These are phyloP conservation scores for Keiferia lycopersicella DNA, from an alignment of 2,888 invertebrate species.

Conservation along the genomic window DNA sequence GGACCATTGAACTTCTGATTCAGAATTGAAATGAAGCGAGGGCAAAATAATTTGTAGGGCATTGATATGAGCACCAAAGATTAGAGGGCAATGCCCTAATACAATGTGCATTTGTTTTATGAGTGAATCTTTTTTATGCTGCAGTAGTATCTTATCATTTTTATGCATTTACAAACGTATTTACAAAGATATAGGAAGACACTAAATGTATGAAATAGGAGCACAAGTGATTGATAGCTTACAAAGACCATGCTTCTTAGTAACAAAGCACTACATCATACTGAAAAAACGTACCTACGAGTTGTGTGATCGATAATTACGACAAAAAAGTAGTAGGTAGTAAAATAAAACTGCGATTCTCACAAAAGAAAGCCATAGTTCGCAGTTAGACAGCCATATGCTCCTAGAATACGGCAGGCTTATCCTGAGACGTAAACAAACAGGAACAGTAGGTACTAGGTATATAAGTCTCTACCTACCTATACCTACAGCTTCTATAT, in stretches of 20 bases:
- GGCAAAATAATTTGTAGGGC: constrained; percentile 8
- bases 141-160: background rate
- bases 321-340: constrained; percentile 30
- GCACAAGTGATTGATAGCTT: background rate
- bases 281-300: constrained; percentile 4
- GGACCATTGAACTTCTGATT: background rate
- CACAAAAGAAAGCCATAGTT: background rate
- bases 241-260: background rate
- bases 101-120: background rate
- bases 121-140: background rate
- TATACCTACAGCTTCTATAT: constrained; percentile 15
- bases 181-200: background rate
- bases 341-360: constrained; percentile 22
- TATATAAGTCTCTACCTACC: constrained; percentile 12
- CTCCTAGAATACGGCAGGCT: background rate
- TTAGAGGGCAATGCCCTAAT: background rate
- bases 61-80: constrained; percentile 1
- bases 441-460: constrained; percentile 35
- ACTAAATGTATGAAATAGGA: background rate
- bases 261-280: background rate
- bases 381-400: background rate
- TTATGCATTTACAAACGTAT: background rate
- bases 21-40: constrained; percentile 6
- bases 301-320: constrained; percentile 32
- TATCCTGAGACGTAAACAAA: constrained; percentile 46